These are phyloP conservation scores for Philonicus albiceps DNA, from an alignment of 2,888 invertebrate species.

Conservation along the genomic window DNA sequence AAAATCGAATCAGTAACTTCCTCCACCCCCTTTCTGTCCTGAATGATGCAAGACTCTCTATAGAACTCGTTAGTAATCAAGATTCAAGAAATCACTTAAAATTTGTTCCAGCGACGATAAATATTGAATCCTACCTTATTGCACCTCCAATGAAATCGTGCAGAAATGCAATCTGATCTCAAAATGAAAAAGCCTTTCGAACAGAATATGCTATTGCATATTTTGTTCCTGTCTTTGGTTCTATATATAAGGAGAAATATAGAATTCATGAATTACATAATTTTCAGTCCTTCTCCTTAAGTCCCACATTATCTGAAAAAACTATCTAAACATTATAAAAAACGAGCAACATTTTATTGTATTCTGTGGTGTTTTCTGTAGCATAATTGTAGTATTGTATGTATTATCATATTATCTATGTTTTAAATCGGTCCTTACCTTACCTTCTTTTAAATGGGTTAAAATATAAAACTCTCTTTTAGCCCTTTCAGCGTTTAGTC, in stretches of 20 bases:
- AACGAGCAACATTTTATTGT: not conserved
- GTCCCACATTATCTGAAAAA: not conserved
- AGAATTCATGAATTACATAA: not conserved
- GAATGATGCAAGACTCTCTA: conserved; percentile 15
- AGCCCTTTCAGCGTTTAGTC: no score
- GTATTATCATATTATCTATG: no score
- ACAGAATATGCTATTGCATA: not conserved
- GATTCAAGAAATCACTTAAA: conserved; percentile 37
- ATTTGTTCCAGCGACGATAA: conserved; percentile 36
- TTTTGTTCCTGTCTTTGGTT: not conserved
- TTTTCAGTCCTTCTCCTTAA: not conserved
- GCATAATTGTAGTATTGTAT: no score
- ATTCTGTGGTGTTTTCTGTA: not conserved
- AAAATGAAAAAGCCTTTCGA: not conserved
- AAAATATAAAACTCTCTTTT: no score
- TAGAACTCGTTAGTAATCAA: conserved; percentile 29
- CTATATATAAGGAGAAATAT: not conserved
- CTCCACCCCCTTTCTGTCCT: not conserved
- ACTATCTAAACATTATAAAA: not conserved
- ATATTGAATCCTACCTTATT: conserved; percentile 32
- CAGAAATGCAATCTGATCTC: conserved; percentile 2
- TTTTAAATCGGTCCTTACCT: no score
- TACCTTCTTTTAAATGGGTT: no score
- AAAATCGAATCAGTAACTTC: conserved; percentile 14
- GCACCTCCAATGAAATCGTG: conserved; percentile 33